Conservation (phyloP, 2,113 vertebrate species). For the Malurus cyaneus region DNA sequence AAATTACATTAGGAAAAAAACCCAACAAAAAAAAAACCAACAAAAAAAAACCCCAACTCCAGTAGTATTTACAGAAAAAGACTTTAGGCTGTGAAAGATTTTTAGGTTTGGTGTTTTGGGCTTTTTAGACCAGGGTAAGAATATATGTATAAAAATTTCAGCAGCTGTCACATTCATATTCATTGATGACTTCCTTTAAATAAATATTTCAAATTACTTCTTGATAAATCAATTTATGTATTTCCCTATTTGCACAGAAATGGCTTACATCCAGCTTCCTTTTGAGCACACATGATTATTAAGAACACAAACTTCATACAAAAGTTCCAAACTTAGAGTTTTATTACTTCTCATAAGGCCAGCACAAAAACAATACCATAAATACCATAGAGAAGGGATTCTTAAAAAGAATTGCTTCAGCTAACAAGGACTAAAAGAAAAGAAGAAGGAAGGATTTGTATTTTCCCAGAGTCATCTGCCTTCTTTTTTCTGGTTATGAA, state of each 20-base stretch:
- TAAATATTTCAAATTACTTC: neutral
- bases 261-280: neutral
- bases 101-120: neutral
- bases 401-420: neutral
- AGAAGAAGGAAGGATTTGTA: neutral
- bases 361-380: neutral
- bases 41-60: no score
- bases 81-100: neutral
- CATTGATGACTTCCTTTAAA: neutral
- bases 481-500: neutral
- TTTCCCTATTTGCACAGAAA: neutral
- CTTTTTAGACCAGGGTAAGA: neutral
- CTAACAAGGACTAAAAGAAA: neutral
- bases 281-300: neutral
- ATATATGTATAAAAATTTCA: neutral
- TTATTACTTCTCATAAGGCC: neutral
- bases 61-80: neutral
- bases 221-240: neutral
- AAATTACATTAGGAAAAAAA: neutral
- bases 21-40: no score
- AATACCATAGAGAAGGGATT: neutral
- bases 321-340: neutral
- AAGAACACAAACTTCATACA: neutral
- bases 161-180: neutral
- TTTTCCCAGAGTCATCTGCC: neutral